A percentile compares a stretch with the other conserved stretches of the same genome.
These are phyloP conservation scores for Apeltes quadracus DNA, from an alignment of 2,113 vertebrate species.

Conservation along the genomic window DNA sequence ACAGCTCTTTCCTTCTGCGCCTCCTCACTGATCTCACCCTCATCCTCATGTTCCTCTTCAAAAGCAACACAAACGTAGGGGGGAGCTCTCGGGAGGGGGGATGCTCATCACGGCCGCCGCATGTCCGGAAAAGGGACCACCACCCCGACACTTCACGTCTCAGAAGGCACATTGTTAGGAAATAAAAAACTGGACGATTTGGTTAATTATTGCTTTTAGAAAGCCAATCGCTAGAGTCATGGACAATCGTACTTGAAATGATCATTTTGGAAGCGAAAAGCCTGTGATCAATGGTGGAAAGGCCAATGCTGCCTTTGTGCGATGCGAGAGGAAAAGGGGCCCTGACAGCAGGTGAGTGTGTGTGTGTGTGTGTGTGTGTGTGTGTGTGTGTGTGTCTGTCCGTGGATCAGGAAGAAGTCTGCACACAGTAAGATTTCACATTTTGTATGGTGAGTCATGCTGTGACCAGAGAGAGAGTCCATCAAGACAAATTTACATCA, in stretches of 20 bases:
- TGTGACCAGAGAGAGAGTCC: conserved; percentile 42
- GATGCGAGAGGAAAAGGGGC: conserved; percentile 53
- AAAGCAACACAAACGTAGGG: neutral
- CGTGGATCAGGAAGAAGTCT: conserved; percentile 42
- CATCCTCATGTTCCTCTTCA: conserved; percentile 28
- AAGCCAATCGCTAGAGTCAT: conserved; percentile 22
- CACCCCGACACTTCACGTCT: neutral
- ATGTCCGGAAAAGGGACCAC: neutral
- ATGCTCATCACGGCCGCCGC: conserved; percentile 5
- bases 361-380: conserved; percentile 25
- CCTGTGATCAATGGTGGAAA: conserved; percentile 62
- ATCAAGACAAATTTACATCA: conserved; percentile 59
- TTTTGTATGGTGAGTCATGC: conserved; percentile 53
- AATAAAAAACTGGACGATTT: conserved; percentile 12
- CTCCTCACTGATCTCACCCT: conserved; percentile 49
- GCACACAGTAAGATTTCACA: conserved; percentile 48
- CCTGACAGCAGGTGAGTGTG: conserved; percentile 49
- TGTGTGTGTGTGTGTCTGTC: conserved; percentile 15
- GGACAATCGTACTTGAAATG: conserved; percentile 65
- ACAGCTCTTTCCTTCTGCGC: conserved; percentile 35
- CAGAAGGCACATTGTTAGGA: neutral
- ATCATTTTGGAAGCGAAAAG: conserved; percentile 61
- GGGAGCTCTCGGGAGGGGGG: too few species aligned
- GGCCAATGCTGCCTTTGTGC: conserved; percentile 53
- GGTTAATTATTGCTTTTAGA: conserved; percentile 27